phyloP scores from a whole-genome alignment of 1,140 invertebrate species.

The Zaprionus ornatus region DNA sequence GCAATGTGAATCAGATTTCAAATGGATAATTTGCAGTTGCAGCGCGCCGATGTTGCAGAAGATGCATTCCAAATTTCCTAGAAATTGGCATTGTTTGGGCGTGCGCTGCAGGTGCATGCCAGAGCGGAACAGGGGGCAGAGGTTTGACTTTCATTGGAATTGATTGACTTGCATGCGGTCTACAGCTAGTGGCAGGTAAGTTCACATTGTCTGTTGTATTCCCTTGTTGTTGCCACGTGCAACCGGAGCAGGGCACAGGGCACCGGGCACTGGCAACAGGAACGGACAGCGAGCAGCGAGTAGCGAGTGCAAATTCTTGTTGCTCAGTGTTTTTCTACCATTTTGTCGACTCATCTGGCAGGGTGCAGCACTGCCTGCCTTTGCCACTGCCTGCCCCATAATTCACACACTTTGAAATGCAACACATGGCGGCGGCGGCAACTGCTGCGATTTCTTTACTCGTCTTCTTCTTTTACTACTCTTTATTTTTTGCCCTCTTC shows the following conservation, averaged over 20 bases:
- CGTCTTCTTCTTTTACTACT: neutral
- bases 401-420: constrained; percentile 79
- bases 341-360: constrained; percentile 72
- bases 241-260: neutral
- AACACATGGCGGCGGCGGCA: constrained; percentile 68
- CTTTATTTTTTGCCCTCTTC: neutral
- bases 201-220: too few species aligned
- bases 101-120: neutral
- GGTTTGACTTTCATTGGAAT: constrained; percentile 30
- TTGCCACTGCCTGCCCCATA: constrained; percentile 46
- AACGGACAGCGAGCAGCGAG: too few species aligned
- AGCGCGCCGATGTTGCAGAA: neutral
- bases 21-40: constrained; percentile 17
- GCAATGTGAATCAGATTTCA: constrained; percentile 10
- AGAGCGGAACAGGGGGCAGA: neutral
- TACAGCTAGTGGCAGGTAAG: neutral
- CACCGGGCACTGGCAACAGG: neutral
- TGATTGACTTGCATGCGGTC: constrained; percentile 48
- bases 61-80: neutral
- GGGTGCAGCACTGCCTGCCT: constrained; percentile 5
- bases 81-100: neutral
- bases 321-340: constrained; percentile 29
- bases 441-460: constrained; percentile 41
- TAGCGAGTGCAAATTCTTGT: constrained; percentile 27
- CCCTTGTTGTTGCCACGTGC: neutral